Percentiles rank a stretch among this genome's conserved stretches.
These are phyloP conservation scores for Anas platyrhynchos DNA, from an alignment of 2,113 vertebrate genomes.

Conservation along the genomic window DNA sequence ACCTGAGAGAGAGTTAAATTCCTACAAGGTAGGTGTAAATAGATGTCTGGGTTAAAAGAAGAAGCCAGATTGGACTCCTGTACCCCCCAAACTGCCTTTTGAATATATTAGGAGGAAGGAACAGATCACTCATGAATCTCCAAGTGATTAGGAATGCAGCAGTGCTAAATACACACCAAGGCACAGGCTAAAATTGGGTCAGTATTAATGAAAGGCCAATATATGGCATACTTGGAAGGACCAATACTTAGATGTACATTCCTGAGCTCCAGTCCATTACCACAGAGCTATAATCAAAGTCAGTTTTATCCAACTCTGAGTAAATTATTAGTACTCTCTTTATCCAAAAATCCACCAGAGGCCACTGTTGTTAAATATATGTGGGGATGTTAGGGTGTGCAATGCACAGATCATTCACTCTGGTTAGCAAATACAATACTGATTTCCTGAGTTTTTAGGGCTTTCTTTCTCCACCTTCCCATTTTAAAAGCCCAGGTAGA, in stretches of 20 bases:
- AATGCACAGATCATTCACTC: background rate
- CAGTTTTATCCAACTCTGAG: background rate
- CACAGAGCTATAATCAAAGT: background rate
- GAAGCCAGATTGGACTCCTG: background rate
- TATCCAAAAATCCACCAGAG: constrained; percentile 64
- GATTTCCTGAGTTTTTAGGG: background rate
- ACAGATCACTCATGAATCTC: background rate
- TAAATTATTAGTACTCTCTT: background rate
- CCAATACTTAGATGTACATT: background rate
- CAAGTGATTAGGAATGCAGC: background rate
- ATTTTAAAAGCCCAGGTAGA: background rate
- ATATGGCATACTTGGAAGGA: background rate
- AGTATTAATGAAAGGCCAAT: background rate
- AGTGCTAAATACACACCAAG: background rate
- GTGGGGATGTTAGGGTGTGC: background rate
- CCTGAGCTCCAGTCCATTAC: background rate
- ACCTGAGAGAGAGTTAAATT: background rate
- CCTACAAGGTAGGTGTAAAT: background rate
- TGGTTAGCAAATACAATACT: background rate
- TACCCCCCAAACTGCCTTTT: background rate
- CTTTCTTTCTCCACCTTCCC: background rate
- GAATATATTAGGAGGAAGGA: background rate
- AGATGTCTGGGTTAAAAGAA: background rate
- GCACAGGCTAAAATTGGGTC: background rate
- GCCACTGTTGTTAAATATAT: constrained; percentile 70